Percentiles rank a stretch among this genome's conserved stretches.
These are phyloP conservation scores for Amblyopsis rosae DNA, from an alignment of 2,113 vertebrate species.

Conservation along the genomic window DNA sequence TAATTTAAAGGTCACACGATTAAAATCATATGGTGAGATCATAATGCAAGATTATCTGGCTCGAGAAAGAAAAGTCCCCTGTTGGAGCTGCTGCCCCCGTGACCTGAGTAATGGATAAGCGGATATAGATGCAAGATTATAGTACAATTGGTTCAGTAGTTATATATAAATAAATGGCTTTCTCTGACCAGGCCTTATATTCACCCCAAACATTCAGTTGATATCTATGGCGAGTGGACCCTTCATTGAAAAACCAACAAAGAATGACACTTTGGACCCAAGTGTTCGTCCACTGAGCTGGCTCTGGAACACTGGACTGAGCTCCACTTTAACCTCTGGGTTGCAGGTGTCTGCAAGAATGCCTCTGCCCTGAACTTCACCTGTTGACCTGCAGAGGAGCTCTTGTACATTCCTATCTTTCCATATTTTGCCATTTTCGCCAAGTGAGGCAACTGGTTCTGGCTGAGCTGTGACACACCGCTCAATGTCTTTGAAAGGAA, in stretches of 20 bases:
- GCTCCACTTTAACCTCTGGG: slow-evolving; percentile 42
- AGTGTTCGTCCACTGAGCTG: slow-evolving; percentile 33
- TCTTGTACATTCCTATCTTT: slow-evolving; percentile 37
- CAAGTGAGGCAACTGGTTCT: slow-evolving; percentile 36
- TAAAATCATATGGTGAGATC: no score
- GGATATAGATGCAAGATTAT: no score
- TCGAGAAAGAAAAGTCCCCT: no score
- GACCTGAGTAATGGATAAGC: no score
- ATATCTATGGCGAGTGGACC: slow-evolving; percentile 69
- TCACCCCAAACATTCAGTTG: slow-evolving; percentile 5
- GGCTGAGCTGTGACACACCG: background rate
- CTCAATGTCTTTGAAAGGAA: slow-evolving; percentile 44
- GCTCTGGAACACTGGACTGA: slow-evolving; percentile 56
- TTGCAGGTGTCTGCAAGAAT: slow-evolving; percentile 44
- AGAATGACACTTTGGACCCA: slow-evolving; percentile 56
- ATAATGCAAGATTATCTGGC: no score
- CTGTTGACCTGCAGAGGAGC: slow-evolving; percentile 53
- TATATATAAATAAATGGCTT: background rate
- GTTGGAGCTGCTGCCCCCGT: no score
- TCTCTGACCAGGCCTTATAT: background rate
- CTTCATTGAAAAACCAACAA: slow-evolving; percentile 67
- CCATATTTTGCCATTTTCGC: slow-evolving; percentile 65
- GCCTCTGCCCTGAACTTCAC: background rate
- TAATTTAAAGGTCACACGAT: no score
- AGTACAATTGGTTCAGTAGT: no score